Evolutionary conservation across 2,797 vertebrate genomes (phyloP), one percentile per base, ranked within the genome.

Genomic region (Anguilla marmorata): DNA sequence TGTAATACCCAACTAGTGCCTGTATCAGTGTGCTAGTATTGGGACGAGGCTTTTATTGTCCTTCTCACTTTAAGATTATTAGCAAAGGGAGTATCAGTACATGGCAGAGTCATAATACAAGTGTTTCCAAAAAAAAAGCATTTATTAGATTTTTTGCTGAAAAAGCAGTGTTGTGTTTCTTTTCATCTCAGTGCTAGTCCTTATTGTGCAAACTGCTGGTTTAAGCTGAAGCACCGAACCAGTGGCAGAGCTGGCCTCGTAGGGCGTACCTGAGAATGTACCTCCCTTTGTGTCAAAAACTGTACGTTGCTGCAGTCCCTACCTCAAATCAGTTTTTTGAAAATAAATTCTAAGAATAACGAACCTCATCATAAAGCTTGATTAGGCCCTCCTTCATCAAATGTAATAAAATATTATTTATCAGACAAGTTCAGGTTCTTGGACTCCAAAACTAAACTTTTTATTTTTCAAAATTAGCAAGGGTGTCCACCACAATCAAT

Each of bases 21-120:
- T 97, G 97, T 96, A 97, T 97, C 97, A 98, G 97, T 94, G 96
- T 96, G 96, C 95, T 94, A 86, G 95, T 92, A 94, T 96, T 93
- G 95, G 96, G 94, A 92, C 90, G 92, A 91, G 93, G 92, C 92
- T 93, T 95, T 94, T 93, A 90, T 96, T 95, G 95, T 94, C 95
- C 94, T 95, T 96, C 89, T 92, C 87, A 88, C 86, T 91, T 90
- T 87, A 86, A 91, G 89, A 86, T 87, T 56, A 87, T 92, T 88
- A 88, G 90, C 87, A 87, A 80, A 63, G 80, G 90, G 48, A 90
- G 88, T 41, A 86, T 88, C 41, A 88, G 88, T 93, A 91, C 89
- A n/a, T 90, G 90, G 88, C 88, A 89, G 87, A 91, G 82, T 88
- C 89, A 88, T 50, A 86, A 89, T 90, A 90, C 89, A 56, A 90